phyloP scores from a whole-genome alignment of 2,888 invertebrate species.

The Callyntrura guangdongensis region DNA sequence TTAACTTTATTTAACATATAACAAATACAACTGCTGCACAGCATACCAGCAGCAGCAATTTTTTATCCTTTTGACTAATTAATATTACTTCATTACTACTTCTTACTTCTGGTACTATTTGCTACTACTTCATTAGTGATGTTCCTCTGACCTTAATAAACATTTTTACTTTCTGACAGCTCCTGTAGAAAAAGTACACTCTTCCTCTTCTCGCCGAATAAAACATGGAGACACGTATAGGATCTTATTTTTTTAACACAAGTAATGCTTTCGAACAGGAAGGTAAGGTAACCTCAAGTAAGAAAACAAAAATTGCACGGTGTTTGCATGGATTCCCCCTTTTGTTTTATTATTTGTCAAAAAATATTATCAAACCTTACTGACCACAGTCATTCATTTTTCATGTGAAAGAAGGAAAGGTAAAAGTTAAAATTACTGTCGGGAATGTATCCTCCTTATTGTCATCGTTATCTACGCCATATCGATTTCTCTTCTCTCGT shows the following conservation, averaged over 20 bases:
- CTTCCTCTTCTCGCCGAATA: constrained; percentile 70
- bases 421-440: neutral
- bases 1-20: too few species aligned
- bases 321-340: constrained; percentile 40
- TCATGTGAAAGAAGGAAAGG: neutral
- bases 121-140: constrained; percentile 52
- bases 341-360: constrained; percentile 35
- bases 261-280: constrained; percentile 79
- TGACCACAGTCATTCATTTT: constrained; percentile 2
- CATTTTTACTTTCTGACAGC: constrained; percentile 77
- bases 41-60: neutral
- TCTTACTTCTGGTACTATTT: constrained; percentile 20
- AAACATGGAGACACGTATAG: constrained; percentile 78
- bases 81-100: too few species aligned
- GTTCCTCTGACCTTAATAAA: constrained; percentile 55
- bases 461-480: neutral
- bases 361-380: neutral
- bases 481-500: neutral
- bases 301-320: constrained; percentile 58
- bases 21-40: too few species aligned
- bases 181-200: constrained; percentile 76
- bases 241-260: constrained; percentile 79
- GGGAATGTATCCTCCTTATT: neutral
- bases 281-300: constrained; percentile 74
- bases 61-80: neutral